Base-by-base conservation (phyloP, 2,797 vertebrate species). In the Yasuhikotakia modesta region DNA sequence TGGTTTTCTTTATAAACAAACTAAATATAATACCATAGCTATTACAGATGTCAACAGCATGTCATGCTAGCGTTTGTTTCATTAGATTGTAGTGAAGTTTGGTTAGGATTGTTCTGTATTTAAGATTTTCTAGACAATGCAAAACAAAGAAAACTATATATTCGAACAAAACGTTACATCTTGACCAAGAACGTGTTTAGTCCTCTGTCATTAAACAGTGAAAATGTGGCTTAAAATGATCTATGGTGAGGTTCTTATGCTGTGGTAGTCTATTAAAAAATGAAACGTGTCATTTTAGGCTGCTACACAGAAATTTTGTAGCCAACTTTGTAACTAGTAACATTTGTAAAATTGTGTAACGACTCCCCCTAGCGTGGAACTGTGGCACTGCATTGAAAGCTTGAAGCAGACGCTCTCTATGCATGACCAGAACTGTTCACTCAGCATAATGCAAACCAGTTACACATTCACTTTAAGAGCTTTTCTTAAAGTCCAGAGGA, bases 121-220 rank as follows among this genome's bases (percentile, higher is more conserved):
- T 50, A 45, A 50, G 12, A 22, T 75, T 52, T 70, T 30, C 67
- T 67, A 55, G 64, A 73, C 48, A 68, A 70, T 17, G 57, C 74
- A 10, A 60, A 73, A 35, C 52, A 52, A 57, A 13, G n/a, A 22
- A 67, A 70, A 70, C n/a, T 60, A 64, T 64, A 71, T 27, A 64
- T 16, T 65, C 30, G 63, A 78, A 52, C 17, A 57, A 55, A 58
- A 82, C 64, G 43, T 74, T 75, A 78, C 76, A 58, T 39, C 65
- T 43, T 70, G 53, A 64, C 60, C 69, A 70, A 73, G 52, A 57
- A 72, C 80, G 57, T 58, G 27, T 80, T 79, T 74, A 76, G 74
- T 87, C 52, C 78, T 79, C 63, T 73, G 67, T 84, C 70, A 87
- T 88, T 88, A 87, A 86, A 86, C 77, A 72, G 73, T 84, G 80